Base-by-base conservation (phyloP, 1,140 invertebrate genomes). In the Aphis craccivora region DNA sequence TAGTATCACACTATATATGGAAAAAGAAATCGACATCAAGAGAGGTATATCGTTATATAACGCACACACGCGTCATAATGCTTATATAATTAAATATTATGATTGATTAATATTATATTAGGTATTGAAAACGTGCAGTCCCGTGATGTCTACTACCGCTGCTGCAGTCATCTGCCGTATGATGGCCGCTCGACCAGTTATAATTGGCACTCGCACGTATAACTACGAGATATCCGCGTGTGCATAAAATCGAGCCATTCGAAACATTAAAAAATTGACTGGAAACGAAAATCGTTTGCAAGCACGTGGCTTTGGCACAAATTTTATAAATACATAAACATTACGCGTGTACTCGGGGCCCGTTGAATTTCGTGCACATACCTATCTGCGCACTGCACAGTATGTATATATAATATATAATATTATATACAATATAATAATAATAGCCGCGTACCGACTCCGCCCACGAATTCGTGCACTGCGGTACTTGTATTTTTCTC, bases 341-440 rank as follows among this genome's bases (percentile, higher is more conserved):
- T 67, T 14, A 9, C 4, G 11, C 2, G 6, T 30, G 14, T 76
- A 76, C 60, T n/a, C 60, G 18, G 18, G 60, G 60, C 60, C 14
- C 60, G n/a, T 76, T 76, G 60, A 76, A 76, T 76, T 76, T 76
- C 60, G 60, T 76, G 60, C 60, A 35, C 60, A 76, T 76, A n/a
- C 60, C 60, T 76, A 35, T 76, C 30, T 76, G n/a, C 48, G 18
- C 48, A 20, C 18, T 45, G 45, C 45, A 45, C 14, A 45, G 45
- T 14, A 45, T 45, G 7, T 7, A 2, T 30, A 25, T 67, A n/a
- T 25, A 55, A 20, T 25, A 55, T 60, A 30, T 11, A 60, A 25
- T 67, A n/a, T 67, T 14, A 67, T 60, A 55, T 20, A 1, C 0
- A 18, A 67, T 67, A 67, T 25, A 67, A 67, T 55, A 55, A 60